phyloP scores from a whole-genome alignment of 2,113 vertebrate species.

The Lontra canadensis region DNA sequence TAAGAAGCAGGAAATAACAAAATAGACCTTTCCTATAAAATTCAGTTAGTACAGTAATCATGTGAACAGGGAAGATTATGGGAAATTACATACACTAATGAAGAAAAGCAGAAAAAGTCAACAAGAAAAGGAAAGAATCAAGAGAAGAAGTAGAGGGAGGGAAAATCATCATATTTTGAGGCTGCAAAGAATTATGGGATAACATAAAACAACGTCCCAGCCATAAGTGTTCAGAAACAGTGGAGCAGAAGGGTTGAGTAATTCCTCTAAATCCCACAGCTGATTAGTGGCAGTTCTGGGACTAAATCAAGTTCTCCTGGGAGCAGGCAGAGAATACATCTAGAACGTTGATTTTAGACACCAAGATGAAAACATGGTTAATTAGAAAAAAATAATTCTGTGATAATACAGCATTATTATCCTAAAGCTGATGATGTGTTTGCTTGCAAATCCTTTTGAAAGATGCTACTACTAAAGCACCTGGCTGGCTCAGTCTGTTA shows the following conservation, averaged over 20 bases:
- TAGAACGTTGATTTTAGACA: background rate
- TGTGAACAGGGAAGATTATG: background rate
- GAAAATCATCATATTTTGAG: background rate
- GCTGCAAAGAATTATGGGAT: background rate
- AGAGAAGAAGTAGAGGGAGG: background rate
- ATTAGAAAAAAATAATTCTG: background rate
- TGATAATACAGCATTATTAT: background rate
- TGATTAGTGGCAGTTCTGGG: background rate
- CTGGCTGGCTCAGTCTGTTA: background rate
- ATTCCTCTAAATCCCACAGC: background rate
- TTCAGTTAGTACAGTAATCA: background rate
- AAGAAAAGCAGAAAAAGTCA: background rate
- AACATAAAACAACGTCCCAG: background rate
- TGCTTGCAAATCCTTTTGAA: background rate
- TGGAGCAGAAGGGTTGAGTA: background rate
- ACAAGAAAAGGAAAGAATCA: background rate
- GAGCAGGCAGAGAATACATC: background rate
- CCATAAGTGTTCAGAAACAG: background rate
- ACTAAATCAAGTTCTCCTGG: background rate
- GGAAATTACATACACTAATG: background rate
- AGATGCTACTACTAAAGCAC: background rate
- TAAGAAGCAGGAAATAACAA: background rate
- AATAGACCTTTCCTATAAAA: background rate
- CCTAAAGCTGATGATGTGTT: background rate
- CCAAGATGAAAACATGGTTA: background rate